phyloP scores from a whole-genome alignment of 2,888 invertebrate species.

The Synergus japonicus region DNA sequence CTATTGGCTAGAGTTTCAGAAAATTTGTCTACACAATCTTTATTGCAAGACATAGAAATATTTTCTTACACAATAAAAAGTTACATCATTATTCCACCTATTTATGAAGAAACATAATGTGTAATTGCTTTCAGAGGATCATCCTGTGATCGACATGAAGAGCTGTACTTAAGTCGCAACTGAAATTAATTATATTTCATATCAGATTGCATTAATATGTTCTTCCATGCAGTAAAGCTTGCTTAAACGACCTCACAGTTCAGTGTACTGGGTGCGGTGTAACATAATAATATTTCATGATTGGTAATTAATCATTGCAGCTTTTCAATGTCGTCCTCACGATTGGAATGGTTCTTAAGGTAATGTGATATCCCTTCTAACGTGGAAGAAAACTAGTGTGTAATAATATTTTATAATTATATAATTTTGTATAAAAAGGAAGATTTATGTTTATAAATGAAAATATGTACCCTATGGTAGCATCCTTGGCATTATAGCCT shows the following conservation, averaged over 20 bases:
- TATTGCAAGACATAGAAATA: neutral
- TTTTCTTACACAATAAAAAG: neutral
- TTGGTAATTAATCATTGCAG: too few relatives aligned
- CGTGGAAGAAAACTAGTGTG: too few relatives aligned
- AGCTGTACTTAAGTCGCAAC: neutral
- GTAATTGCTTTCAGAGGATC: neutral
- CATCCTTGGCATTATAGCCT: slow-evolving; percentile 32
- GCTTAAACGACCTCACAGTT: neutral
- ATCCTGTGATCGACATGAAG: neutral
- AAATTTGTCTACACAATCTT: neutral
- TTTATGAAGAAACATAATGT: neutral
- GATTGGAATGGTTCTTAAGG: too few relatives aligned
- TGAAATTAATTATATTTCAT: neutral
- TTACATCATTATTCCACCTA: neutral
- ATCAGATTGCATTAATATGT: neutral
- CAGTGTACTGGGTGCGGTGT: neutral
- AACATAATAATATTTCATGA: neutral
- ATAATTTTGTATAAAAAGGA: neutral
- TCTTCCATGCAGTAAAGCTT: neutral
- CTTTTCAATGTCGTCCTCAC: too few relatives aligned
- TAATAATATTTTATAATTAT: neutral
- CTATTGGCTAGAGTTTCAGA: too few relatives aligned
- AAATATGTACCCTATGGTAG: slow-evolving; percentile 4
- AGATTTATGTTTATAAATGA: slow-evolving; percentile 6
- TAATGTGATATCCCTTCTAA: too few relatives aligned